Evolutionary conservation across 2,888 invertebrate genomes (phyloP).

Genomic region (Drosophila cognata): DNA sequence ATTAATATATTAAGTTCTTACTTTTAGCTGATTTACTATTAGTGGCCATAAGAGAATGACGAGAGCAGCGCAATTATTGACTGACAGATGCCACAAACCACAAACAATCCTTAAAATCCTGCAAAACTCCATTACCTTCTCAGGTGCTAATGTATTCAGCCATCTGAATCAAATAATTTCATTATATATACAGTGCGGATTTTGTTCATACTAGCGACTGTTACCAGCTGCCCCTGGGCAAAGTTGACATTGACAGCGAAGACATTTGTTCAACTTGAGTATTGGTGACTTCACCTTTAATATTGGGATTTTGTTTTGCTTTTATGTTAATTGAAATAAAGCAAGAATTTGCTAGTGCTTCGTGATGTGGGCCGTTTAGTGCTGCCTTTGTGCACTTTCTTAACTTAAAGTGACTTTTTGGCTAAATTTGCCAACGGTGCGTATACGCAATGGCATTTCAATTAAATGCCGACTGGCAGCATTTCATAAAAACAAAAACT

Average conservation of each 20-base stretch:
- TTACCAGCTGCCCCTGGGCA: not conserved
- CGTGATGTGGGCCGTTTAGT: not conserved
- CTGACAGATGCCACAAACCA: not conserved
- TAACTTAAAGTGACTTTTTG: conserved; percentile 15
- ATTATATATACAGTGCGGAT: not conserved
- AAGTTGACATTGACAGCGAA: not conserved
- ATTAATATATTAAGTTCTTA: not conserved
- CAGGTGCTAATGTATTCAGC: not conserved
- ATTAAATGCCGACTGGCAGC: conserved; percentile 33
- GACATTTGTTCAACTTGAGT: not conserved
- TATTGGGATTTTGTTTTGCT: conserved; percentile 8
- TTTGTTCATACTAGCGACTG: not conserved
- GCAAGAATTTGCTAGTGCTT: conserved; percentile 3
- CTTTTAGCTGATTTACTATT: not conserved
- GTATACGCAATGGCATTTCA: conserved; percentile 64
- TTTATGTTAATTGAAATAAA: conserved; percentile 21
- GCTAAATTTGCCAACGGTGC: conserved; percentile 27
- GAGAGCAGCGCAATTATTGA: not conserved
- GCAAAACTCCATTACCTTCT: not conserved
- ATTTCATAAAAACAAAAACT: conserved; percentile 31
- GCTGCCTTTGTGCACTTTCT: conserved; percentile 6
- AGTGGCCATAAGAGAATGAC: not conserved
- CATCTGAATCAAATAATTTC: not conserved
- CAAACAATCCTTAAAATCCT: not conserved
- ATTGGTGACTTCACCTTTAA: not conserved